Percentiles rank a stretch among this genome's conserved stretches.
phyloP scores from a whole-genome alignment of 92 coral and sea anemone genomes.

The Epizoanthus rinbou region DNA sequence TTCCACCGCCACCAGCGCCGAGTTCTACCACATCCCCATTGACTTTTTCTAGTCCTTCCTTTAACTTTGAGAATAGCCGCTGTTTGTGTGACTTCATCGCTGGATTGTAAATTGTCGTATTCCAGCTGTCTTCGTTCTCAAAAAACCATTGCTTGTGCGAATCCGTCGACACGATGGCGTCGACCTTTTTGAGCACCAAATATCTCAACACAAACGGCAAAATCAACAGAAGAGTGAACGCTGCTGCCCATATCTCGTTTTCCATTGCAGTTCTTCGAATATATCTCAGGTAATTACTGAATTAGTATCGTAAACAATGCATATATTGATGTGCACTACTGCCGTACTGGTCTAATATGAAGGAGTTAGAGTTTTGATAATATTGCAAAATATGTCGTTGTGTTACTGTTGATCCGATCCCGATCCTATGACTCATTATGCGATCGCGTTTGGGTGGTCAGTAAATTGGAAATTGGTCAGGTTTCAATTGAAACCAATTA shows the following conservation, averaged over 20 bases:
- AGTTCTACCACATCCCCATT: slow-evolving; percentile 69
- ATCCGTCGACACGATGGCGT: slow-evolving; percentile 5
- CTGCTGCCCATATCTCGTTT: not conserved
- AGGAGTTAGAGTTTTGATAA: no score
- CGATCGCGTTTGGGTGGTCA: no score
- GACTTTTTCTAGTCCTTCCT: slow-evolving; percentile 43
- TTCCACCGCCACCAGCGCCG: slow-evolving; percentile 75
- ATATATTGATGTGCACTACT: not conserved
- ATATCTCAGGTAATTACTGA: not conserved
- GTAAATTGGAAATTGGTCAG: no score
- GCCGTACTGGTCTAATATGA: no score
- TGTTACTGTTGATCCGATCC: no score
- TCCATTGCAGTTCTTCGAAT: not conserved
- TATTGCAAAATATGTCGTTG: no score
- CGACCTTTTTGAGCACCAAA: slow-evolving; percentile 24
- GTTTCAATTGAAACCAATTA: no score
- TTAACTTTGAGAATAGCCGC: slow-evolving; percentile 44
- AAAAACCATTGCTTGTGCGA: slow-evolving; percentile 30
- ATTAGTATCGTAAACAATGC: not conserved
- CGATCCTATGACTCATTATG: no score
- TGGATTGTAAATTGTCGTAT: slow-evolving; percentile 8
- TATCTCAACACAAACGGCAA: not conserved
- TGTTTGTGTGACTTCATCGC: slow-evolving; percentile 20
- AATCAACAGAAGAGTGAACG: not conserved
- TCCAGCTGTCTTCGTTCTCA: slow-evolving; percentile 22